A percentile compares a stretch with the other conserved stretches of the same genome.
These are phyloP conservation scores for Melinopterus prodromus DNA, from an alignment of 2,888 invertebrate genomes.

Conservation along the genomic window DNA sequence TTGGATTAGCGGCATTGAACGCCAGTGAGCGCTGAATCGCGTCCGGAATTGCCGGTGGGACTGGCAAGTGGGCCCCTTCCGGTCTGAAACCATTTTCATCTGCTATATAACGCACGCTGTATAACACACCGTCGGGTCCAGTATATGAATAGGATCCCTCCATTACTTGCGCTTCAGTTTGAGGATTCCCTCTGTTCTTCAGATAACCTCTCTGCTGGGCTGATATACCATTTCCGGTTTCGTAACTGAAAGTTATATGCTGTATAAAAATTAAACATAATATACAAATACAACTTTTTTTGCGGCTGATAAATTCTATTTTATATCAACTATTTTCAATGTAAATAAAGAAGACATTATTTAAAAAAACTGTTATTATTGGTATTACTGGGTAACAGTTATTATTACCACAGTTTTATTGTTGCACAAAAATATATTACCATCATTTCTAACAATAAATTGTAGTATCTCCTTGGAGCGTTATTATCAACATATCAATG, in stretches of 20 bases:
- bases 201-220: conserved; percentile 69
- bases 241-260: conserved; percentile 66
- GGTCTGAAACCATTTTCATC: conserved; percentile 84
- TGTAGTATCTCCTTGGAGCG: too few species aligned
- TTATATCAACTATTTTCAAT: too few species aligned
- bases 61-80: conserved; percentile 79
- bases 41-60: conserved; percentile 71
- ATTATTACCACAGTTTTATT: too few species aligned
- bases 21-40: conserved; percentile 42
- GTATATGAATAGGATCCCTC: conserved; percentile 68
- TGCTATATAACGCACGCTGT: conserved; percentile 73
- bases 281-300: too few species aligned
- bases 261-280: too few species aligned
- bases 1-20: conserved; percentile 43
- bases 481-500: too few species aligned
- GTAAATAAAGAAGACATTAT: too few species aligned
- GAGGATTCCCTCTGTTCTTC: conserved; percentile 54
- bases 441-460: too few species aligned
- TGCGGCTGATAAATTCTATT: too few species aligned
- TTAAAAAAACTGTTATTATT: too few species aligned
- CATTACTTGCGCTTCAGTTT: conserved; percentile 60
- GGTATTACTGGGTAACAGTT: too few species aligned
- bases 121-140: conserved; percentile 67
- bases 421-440: too few species aligned
- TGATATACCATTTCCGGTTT: conserved; percentile 77